phyloP scores from a whole-genome alignment of 2,797 vertebrate species.

The Remorina albescens region DNA sequence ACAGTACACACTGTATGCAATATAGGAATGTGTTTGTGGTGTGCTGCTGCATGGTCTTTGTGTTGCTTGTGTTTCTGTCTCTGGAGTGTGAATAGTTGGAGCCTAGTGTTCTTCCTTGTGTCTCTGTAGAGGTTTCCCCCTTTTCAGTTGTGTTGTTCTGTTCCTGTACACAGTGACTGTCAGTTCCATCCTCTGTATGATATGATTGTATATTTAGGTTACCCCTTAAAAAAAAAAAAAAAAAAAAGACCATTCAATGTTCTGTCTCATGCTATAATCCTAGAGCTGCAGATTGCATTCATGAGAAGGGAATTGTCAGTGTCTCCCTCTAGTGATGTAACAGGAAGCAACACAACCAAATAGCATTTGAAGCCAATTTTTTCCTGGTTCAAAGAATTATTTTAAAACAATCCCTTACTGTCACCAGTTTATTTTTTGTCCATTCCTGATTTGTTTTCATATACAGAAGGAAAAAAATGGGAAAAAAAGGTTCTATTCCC shows the following conservation, averaged over 20 bases:
- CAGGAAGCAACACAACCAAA: background rate
- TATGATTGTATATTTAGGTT: constrained; percentile 43
- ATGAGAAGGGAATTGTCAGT: constrained; percentile 68
- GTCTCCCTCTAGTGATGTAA: constrained; percentile 77
- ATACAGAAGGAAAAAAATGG: background rate
- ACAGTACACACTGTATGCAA: constrained; percentile 25
- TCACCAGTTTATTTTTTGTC: background rate
- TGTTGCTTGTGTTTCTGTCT: constrained; percentile 62
- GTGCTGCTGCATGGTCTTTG: constrained; percentile 68
- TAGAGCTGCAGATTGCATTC: constrained; percentile 54
- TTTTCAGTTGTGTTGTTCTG: constrained; percentile 50
- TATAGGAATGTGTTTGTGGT: constrained; percentile 45
- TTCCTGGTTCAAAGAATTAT: background rate
- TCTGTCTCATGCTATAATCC: constrained; percentile 67
- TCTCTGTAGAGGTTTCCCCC: constrained; percentile 51
- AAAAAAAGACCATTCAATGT: constrained; percentile 57
- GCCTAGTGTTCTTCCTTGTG: constrained; percentile 56
- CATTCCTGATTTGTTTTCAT: background rate
- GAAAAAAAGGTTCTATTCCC: background rate
- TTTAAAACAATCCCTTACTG: background rate
- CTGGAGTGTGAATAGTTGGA: constrained; percentile 69
- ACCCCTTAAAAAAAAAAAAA: constrained; percentile 52
- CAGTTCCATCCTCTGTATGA: constrained; percentile 41
- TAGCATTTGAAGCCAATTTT: constrained; percentile 1
- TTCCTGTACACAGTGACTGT: constrained; percentile 37